A percentile compares a stretch with the other conserved stretches of the same genome.
Evolutionary conservation across 2,888 invertebrate genomes (phyloP).

Genomic region (Pristionchus fissidentatus): DNA sequence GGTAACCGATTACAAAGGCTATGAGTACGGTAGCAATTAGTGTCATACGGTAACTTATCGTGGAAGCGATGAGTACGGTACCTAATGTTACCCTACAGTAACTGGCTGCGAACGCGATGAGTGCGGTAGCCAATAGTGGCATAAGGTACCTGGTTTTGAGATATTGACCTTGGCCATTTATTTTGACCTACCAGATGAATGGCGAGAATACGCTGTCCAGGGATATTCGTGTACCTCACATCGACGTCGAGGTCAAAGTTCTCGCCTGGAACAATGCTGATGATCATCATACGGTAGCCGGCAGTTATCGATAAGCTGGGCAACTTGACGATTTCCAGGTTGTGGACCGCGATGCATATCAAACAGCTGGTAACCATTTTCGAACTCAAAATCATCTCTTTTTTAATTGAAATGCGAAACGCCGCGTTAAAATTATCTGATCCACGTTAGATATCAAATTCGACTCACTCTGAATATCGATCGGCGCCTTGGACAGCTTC

Average conservation of each 20-base stretch:
- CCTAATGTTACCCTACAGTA: too few relatives aligned
- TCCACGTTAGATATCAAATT: background rate
- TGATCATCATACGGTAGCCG: background rate
- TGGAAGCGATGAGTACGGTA: too few relatives aligned
- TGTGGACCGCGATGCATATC: too few relatives aligned
- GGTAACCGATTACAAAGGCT: background rate
- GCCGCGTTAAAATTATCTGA: background rate
- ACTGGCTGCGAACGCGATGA: too few relatives aligned
- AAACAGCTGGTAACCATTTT: too few relatives aligned
- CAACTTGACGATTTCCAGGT: too few relatives aligned
- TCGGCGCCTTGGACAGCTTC: slow-evolving; percentile 64
- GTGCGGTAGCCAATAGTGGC: too few relatives aligned
- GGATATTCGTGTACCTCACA: slow-evolving; percentile 42
- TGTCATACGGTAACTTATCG: background rate
- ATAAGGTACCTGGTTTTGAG: too few relatives aligned
- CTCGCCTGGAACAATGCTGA: slow-evolving; percentile 50
- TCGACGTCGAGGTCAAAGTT: slow-evolving; percentile 56
- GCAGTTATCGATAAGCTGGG: background rate
- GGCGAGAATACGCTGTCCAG: slow-evolving; percentile 9
- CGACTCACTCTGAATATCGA: slow-evolving; percentile 58
- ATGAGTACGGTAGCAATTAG: background rate
- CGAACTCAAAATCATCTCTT: too few relatives aligned
- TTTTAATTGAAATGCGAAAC: background rate
- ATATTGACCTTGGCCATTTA: background rate
- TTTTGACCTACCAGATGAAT: background rate